Percentiles rank a stretch among this genome's conserved stretches.
These are phyloP conservation scores for Antheraea pernyi DNA, from an alignment of 1,140 invertebrate genomes.

Conservation along the genomic window DNA sequence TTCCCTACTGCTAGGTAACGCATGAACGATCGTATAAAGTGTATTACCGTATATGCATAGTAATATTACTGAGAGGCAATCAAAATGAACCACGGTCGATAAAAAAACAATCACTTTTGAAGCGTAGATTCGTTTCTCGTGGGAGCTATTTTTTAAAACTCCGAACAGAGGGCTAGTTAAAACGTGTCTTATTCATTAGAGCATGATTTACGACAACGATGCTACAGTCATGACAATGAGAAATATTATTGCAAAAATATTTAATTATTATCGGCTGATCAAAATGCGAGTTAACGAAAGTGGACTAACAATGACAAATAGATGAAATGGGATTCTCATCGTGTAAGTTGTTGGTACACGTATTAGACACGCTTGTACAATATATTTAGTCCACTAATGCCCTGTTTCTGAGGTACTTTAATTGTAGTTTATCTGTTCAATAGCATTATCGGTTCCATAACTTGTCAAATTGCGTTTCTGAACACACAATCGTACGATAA, in stretches of 20 bases:
- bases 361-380: too few relatives aligned
- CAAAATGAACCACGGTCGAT: slow-evolving; percentile 11
- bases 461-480: too few relatives aligned
- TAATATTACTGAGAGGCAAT: slow-evolving; percentile 8
- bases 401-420: too few relatives aligned
- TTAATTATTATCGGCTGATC: slow-evolving; percentile 35
- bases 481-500: too few relatives aligned
- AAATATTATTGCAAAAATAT: slow-evolving; percentile 33
- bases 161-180: slow-evolving; percentile 15
- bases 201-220: slow-evolving; percentile 39
- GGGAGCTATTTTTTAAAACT: slow-evolving; percentile 10
- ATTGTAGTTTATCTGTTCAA: too few relatives aligned
- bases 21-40: not conserved
- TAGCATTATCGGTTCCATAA: too few relatives aligned
- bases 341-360: not conserved
- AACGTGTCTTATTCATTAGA: slow-evolving; percentile 32
- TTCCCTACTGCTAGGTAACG: not conserved
- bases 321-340: slow-evolving; percentile 26
- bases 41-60: slow-evolving; percentile 7
- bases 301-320: slow-evolving; percentile 42
- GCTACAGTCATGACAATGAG: slow-evolving; percentile 34
- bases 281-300: slow-evolving; percentile 31
- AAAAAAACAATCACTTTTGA: slow-evolving; percentile 11
- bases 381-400: too few relatives aligned
- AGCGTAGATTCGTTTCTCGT: slow-evolving; percentile 13